Conservation (phyloP, 2,888 invertebrate genomes). For the Dusona sp. region DNA sequence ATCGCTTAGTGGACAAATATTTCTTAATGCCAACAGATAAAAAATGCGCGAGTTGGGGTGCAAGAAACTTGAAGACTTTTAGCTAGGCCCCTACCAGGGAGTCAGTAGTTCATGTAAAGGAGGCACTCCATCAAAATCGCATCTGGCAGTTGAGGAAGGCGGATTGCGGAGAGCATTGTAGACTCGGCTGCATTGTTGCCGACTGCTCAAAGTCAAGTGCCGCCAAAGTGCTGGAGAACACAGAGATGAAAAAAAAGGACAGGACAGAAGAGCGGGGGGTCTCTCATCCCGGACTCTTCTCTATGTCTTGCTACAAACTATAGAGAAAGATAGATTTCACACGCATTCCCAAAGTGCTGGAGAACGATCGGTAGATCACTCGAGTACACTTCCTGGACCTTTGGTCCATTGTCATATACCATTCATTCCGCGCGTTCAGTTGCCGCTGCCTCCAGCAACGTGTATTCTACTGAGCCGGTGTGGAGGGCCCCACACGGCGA, state of each 20-base stretch:
- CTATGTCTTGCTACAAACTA: constrained; percentile 67
- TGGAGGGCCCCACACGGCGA: constrained; percentile 82
- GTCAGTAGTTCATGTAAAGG: constrained; percentile 54
- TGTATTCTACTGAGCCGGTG: constrained; percentile 70
- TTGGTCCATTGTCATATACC: constrained; percentile 74
- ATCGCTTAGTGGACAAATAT: constrained; percentile 7
- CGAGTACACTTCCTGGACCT: constrained; percentile 81
- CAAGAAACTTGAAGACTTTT: constrained; percentile 55
- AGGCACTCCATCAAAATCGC: constrained; percentile 81
- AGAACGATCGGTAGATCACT: constrained; percentile 79
- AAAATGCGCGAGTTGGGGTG: constrained; percentile 40
- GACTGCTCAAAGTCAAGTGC: constrained; percentile 80
- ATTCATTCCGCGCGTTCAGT: constrained; percentile 73
- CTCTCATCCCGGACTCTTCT: constrained; percentile 59
- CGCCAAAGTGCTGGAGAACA: constrained; percentile 70
- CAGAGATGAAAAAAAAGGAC: constrained; percentile 63
- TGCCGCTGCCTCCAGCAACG: constrained; percentile 73
- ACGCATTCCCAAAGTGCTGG: constrained; percentile 68
- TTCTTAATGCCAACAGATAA: constrained; percentile 2
- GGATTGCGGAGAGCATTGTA: constrained; percentile 76
- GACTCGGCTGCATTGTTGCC: constrained; percentile 75
- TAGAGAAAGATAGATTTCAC: constrained; percentile 67
- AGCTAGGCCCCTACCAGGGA: constrained; percentile 12
- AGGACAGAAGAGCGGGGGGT: constrained; percentile 51
- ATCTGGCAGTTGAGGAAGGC: constrained; percentile 75